Percentiles rank a stretch among this genome's conserved stretches.
phyloP scores from a whole-genome alignment of 2,888 invertebrate species.

The Entomobrya proxima region DNA sequence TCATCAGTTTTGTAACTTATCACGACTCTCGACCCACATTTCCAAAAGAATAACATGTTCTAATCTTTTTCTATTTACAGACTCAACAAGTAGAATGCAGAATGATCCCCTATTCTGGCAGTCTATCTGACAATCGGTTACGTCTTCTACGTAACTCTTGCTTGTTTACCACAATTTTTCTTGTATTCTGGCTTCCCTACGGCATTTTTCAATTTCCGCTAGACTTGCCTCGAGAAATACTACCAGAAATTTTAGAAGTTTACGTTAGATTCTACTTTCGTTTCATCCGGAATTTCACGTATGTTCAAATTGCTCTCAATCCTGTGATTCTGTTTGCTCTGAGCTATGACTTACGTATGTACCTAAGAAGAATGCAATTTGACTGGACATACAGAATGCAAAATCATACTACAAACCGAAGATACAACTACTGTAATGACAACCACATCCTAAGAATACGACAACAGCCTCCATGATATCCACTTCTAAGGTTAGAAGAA shows the following conservation, averaged over 20 bases:
- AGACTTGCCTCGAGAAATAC: constrained; percentile 67
- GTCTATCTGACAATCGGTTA: constrained; percentile 58
- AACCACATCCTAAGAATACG: neutral
- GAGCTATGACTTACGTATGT: constrained; percentile 63
- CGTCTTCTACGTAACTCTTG: constrained; percentile 69
- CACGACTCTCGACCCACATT: too few relatives aligned
- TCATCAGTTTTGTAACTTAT: neutral
- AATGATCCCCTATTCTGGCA: neutral
- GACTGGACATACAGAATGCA: constrained; percentile 26
- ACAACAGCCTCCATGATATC: constrained; percentile 20
- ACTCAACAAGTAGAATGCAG: neutral
- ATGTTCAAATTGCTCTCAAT: constrained; percentile 65
- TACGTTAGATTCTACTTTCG: constrained; percentile 65
- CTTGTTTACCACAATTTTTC: constrained; percentile 68
- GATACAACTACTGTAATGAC: neutral
- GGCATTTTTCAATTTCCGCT: constrained; percentile 68
- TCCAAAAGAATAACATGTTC: neutral
- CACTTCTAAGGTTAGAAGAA: neutral
- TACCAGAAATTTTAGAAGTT: constrained; percentile 62
- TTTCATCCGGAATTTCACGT: constrained; percentile 58
- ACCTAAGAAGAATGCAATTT: constrained; percentile 34
- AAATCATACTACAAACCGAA: neutral
- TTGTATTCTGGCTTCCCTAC: constrained; percentile 70
- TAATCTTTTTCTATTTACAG: constrained; percentile 4
- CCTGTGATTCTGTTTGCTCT: constrained; percentile 67